These are phyloP conservation scores for Herminia tarsipennalis DNA, from an alignment of 2,888 invertebrate species.

Conservation along the genomic window DNA sequence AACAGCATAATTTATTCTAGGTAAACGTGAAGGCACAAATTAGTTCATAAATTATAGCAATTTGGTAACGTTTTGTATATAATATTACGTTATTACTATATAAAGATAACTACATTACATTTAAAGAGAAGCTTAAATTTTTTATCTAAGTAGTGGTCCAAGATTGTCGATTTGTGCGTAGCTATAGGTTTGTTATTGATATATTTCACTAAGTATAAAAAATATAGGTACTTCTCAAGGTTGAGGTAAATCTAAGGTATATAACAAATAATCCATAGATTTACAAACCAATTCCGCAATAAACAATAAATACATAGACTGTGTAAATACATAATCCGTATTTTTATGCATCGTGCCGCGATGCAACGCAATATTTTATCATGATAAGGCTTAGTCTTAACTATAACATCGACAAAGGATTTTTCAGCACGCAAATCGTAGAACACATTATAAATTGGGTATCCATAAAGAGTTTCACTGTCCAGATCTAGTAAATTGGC, in stretches of 20 bases:
- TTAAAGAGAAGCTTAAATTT: conserved; percentile 22
- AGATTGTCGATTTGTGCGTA: conserved; percentile 47
- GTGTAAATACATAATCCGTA: conserved; percentile 31
- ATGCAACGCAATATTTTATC: conserved; percentile 3
- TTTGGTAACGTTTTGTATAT: conserved; percentile 70
- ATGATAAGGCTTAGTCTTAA: conserved; percentile 8
- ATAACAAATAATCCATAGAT: conserved; percentile 23
- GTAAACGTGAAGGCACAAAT: conserved; percentile 60
- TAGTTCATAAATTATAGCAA: conserved; percentile 55
- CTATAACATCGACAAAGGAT: conserved; percentile 18
- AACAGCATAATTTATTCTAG: conserved; percentile 47
- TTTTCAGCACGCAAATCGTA: conserved; percentile 30
- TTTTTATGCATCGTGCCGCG: conserved; percentile 8
- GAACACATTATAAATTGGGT: conserved; percentile 31
- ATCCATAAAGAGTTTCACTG: conserved; percentile 17
- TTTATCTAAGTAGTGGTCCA: conserved; percentile 43
- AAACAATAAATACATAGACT: conserved; percentile 11
- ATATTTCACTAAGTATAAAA: conserved; percentile 38
- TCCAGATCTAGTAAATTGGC: conserved; percentile 23
- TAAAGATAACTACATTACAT: conserved; percentile 33
- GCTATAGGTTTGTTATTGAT: conserved; percentile 9
- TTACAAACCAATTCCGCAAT: conserved; percentile 19
- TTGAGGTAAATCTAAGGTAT: conserved; percentile 26
- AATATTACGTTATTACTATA: conserved; percentile 39
- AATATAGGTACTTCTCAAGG: conserved; percentile 33